Conservation (phyloP, 30 jellyfish, hydroid and myxozoan species). For the Mastigias papua region DNA sequence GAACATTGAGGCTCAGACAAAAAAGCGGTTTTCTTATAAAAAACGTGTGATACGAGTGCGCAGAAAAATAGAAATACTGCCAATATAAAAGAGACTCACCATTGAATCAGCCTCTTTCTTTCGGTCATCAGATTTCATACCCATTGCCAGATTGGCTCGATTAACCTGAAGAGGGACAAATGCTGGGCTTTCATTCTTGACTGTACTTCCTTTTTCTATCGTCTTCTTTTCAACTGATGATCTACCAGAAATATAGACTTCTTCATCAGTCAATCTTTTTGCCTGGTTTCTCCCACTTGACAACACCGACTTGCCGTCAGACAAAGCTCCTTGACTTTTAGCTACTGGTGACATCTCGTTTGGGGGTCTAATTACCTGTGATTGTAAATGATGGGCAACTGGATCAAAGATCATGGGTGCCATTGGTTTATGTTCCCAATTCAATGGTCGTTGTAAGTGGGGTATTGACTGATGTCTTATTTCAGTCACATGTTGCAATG, state of each 20-base stretch:
- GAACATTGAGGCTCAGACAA: no score
- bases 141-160: conserved; percentile 15
- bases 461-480: background rate
- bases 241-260: background rate
- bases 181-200: background rate
- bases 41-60: no score
- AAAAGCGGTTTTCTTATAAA: no score
- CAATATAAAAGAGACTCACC: background rate
- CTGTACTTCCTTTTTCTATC: background rate
- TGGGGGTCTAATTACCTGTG: background rate
- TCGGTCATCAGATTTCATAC: background rate
- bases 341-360: background rate
- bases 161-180: conserved; percentile 68
- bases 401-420: background rate
- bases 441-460: background rate
- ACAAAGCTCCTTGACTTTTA: background rate
- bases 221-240: background rate
- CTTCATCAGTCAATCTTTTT: background rate
- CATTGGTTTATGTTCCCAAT: background rate
- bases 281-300: background rate
- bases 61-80: no score
- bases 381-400: background rate
- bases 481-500: background rate
- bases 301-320: background rate
- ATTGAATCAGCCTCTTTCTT: background rate